Conservation (phyloP, 2,888 invertebrate genomes). For the Nomada lathburiana region DNA sequence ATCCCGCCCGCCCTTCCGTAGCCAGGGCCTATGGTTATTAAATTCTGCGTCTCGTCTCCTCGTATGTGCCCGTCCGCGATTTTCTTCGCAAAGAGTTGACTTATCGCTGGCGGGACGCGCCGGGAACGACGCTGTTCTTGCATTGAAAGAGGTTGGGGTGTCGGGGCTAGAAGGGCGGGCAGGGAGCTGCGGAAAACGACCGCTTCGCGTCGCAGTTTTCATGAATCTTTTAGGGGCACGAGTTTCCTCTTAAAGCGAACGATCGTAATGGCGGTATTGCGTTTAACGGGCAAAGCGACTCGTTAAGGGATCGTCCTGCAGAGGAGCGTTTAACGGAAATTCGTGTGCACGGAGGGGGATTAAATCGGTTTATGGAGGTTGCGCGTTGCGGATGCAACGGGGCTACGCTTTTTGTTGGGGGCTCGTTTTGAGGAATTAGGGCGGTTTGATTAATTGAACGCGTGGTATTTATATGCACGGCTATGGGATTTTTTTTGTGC, state of each 20-base stretch:
- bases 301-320: conserved; percentile 45
- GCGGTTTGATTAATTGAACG: background rate
- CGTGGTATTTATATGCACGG: background rate
- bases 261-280: conserved; percentile 49
- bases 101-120: conserved; percentile 59
- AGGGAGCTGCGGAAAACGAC: background rate
- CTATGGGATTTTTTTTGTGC: too few relatives aligned
- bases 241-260: conserved; percentile 42
- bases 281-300: conserved; percentile 45
- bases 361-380: conserved; percentile 26
- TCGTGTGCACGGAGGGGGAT: background rate
- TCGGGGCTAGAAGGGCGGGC: background rate
- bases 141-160: background rate
- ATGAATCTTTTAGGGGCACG: conserved; percentile 45
- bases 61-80: conserved; percentile 40
- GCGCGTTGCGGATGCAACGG: background rate
- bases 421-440: background rate
- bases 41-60: conserved; percentile 71
- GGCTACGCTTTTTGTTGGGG: background rate
- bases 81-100: conserved; percentile 57
- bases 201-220: conserved; percentile 31
- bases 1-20: background rate
- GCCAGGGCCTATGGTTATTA: conserved; percentile 77
- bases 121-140: conserved; percentile 44
- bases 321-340: conserved; percentile 26